Percentiles rank a stretch among this genome's conserved stretches.
These are phyloP conservation scores for Lanistes nyassanus DNA, from an alignment of 1,140 invertebrate genomes.

Conservation along the genomic window DNA sequence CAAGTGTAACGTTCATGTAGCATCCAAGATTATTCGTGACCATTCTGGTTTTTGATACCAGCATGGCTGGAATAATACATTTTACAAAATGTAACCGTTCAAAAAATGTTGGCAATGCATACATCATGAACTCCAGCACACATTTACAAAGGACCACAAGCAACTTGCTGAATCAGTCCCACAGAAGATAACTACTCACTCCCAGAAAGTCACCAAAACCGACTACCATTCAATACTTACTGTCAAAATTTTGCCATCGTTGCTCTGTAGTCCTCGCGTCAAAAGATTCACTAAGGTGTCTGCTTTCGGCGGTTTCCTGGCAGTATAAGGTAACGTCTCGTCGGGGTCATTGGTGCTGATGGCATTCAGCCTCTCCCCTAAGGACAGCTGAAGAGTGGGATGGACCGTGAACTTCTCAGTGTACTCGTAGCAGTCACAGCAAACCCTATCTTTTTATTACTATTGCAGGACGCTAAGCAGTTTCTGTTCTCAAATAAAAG, in stretches of 20 bases:
- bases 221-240: conserved; percentile 37
- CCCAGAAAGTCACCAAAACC: not conserved
- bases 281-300: conserved; percentile 58
- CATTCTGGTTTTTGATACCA: too few species aligned
- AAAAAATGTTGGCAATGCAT: too few species aligned
- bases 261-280: conserved; percentile 62
- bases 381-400: conserved; percentile 51
- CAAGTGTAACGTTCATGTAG: too few species aligned
- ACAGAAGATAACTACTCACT: too few species aligned
- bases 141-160: not conserved
- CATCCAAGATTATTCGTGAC: too few species aligned
- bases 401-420: too few species aligned
- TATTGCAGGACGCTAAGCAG: too few species aligned
- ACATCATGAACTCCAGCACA: not conserved
- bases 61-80: not conserved
- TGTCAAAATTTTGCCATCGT: conserved; percentile 59
- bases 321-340: conserved; percentile 4
- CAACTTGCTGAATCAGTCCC: not conserved
- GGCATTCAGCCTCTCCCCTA: conserved; percentile 61
- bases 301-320: conserved; percentile 50
- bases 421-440: too few species aligned
- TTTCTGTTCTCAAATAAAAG: too few species aligned
- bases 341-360: conserved; percentile 52
- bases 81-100: too few species aligned
- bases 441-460: too few species aligned